These are phyloP conservation scores for Mastomys natalensis DNA, from an alignment of 2,113 vertebrate species.

Conservation along the genomic window DNA sequence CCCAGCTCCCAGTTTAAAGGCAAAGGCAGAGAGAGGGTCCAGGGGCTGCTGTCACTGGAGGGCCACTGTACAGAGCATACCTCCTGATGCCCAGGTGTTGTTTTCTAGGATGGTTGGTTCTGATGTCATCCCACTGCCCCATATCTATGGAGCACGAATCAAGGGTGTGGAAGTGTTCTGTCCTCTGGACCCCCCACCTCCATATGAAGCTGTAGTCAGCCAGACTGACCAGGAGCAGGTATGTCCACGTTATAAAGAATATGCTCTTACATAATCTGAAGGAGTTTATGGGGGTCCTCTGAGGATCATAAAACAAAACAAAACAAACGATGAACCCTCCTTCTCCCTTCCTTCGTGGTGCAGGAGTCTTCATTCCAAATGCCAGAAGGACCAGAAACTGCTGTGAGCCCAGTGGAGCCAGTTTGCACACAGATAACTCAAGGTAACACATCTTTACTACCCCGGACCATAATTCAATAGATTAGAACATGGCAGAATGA, in stretches of 20 bases:
- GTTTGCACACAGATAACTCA: constrained; percentile 43
- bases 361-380: constrained; percentile 72
- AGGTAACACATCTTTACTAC: constrained; percentile 72
- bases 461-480: neutral
- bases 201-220: constrained; percentile 88
- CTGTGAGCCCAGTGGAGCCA: neutral
- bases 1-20: neutral
- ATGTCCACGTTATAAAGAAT: neutral
- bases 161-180: constrained; percentile 91
- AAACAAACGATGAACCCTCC: neutral
- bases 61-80: accelerated
- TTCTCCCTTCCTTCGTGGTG: constrained; percentile 52
- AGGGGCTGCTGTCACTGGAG: neutral
- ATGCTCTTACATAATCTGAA: neutral
- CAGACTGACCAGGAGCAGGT: constrained; percentile 85
- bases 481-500: neutral
- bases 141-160: constrained; percentile 87
- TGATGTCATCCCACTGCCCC: constrained; percentile 88
- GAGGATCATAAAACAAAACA: neutral
- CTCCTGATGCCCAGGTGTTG: neutral
- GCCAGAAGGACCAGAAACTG: constrained; percentile 49
- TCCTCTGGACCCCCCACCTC: constrained; percentile 90
- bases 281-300: neutral
- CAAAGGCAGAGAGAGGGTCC: no score
- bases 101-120: constrained; percentile 84